phyloP scores from a whole-genome alignment of 2,113 vertebrate species.

The Corydoras maculifer region DNA sequence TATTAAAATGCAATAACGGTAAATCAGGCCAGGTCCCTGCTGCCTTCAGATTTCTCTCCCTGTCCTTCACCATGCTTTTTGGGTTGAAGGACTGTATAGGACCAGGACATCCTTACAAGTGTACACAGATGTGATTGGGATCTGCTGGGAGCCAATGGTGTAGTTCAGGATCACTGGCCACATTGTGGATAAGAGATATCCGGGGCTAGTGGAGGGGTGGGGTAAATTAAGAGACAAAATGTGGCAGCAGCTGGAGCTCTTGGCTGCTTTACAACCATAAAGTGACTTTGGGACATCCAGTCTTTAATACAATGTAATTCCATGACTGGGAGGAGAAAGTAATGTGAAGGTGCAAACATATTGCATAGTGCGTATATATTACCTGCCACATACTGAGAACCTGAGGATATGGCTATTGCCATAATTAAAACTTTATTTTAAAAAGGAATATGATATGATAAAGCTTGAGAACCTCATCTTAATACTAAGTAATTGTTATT shows the following conservation, averaged over 20 bases:
- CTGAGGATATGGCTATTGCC: slow-evolving; percentile 10
- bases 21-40: slow-evolving; percentile 57
- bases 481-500: no score
- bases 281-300: slow-evolving; percentile 31
- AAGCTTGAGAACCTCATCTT: no score
- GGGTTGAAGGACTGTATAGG: slow-evolving; percentile 23
- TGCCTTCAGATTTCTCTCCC: slow-evolving; percentile 34
- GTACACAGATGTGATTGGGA: slow-evolving; percentile 13
- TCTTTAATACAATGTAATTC: slow-evolving; percentile 32
- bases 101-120: slow-evolving; percentile 23
- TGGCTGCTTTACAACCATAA: slow-evolving; percentile 32
- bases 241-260: slow-evolving; percentile 19
- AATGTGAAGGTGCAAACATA: slow-evolving; percentile 13
- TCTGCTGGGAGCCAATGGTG: not conserved
- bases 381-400: slow-evolving; percentile 26
- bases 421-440: slow-evolving; percentile 27
- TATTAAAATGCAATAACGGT: slow-evolving; percentile 58
- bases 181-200: slow-evolving; percentile 5
- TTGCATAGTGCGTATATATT: not conserved
- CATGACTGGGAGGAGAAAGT: slow-evolving; percentile 20
- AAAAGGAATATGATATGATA: not conserved
- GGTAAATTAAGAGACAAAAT: slow-evolving; percentile 15
- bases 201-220: not conserved
- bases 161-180: not conserved
- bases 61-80: slow-evolving; percentile 8